A percentile compares a stretch with the other conserved stretches of the same genome.
These are phyloP conservation scores for Vireo altiloquus DNA, from an alignment of 2,113 vertebrate genomes.

Conservation along the genomic window DNA sequence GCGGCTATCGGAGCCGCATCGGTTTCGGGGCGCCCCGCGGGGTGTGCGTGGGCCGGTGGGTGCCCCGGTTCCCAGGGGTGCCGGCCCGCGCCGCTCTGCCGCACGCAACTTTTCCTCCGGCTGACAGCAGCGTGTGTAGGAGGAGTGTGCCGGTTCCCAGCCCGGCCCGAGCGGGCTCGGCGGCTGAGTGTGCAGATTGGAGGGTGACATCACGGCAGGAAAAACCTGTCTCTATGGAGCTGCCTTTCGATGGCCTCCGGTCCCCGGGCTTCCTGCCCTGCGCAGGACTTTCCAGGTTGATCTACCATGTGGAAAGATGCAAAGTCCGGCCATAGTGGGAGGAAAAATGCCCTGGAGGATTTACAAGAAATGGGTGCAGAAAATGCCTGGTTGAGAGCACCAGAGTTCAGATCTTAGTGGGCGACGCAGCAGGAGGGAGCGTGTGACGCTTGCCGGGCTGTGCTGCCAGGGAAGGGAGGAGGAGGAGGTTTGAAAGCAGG, in stretches of 20 bases:
- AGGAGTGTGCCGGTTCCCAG: slow-evolving; percentile 10
- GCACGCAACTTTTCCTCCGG: neutral
- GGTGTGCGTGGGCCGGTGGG: slow-evolving; percentile 15
- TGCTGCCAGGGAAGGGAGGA: neutral
- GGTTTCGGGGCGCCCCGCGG: slow-evolving; percentile 46
- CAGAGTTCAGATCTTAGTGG: slow-evolving; percentile 27
- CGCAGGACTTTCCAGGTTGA: neutral
- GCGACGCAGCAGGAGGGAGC: neutral
- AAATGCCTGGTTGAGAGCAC: slow-evolving; percentile 9
- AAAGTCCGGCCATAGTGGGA: neutral
- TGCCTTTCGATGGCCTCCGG: slow-evolving; percentile 4
- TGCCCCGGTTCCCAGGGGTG: slow-evolving; percentile 37
- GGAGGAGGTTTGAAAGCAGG: neutral
- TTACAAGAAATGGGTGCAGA: slow-evolving; percentile 30
- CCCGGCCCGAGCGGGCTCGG: slow-evolving; percentile 1
- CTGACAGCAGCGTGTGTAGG: slow-evolving; percentile 2
- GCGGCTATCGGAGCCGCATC: slow-evolving; percentile 34
- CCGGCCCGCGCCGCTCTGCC: neutral
- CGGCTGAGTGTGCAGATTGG: slow-evolving; percentile 40
- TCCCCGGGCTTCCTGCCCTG: neutral
- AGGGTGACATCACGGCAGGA: slow-evolving; percentile 58
- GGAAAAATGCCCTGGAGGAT: neutral
- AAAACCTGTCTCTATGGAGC: slow-evolving; percentile 57
- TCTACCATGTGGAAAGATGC: neutral
- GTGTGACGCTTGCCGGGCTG: neutral